phyloP scores from a whole-genome alignment of 1,140 invertebrate genomes.

The Drosophila kepulauana region DNA sequence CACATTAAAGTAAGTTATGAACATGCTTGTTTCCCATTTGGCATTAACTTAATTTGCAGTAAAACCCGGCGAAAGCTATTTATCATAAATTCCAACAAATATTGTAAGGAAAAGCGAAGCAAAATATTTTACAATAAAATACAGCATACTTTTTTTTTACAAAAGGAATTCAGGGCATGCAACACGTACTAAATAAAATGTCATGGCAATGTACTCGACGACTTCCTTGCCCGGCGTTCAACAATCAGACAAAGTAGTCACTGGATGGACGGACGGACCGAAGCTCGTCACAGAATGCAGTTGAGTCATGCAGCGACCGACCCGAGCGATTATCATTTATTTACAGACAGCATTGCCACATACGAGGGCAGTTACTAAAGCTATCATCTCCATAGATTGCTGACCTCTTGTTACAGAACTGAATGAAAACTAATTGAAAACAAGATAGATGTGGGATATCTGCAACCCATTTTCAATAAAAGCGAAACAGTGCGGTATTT shows the following conservation, averaged over 20 bases:
- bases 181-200: constrained; percentile 74
- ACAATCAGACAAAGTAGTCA: constrained; percentile 67
- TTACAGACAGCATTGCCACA: constrained; percentile 50
- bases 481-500: too few species aligned
- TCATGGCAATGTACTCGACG: constrained; percentile 50
- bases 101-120: constrained; percentile 1
- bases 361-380: constrained; percentile 16
- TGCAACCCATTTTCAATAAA: too few species aligned
- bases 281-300: constrained; percentile 51
- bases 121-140: constrained; percentile 65
- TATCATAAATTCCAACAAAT: constrained; percentile 58
- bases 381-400: not conserved
- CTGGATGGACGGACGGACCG: constrained; percentile 12
- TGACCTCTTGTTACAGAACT: not conserved
- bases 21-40: not conserved
- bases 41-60: not conserved
- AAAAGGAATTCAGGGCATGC: constrained; percentile 60
- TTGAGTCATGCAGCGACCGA: constrained; percentile 52
- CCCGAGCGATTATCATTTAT: constrained; percentile 69
- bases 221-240: constrained; percentile 26
- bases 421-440: too few species aligned
- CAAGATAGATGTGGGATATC: too few species aligned
- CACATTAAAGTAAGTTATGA: not conserved
- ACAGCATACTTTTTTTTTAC: constrained; percentile 57
- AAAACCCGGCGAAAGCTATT: constrained; percentile 1